Conservation (phyloP, 2,797 vertebrate genomes). For the Alosa sapidissima region DNA sequence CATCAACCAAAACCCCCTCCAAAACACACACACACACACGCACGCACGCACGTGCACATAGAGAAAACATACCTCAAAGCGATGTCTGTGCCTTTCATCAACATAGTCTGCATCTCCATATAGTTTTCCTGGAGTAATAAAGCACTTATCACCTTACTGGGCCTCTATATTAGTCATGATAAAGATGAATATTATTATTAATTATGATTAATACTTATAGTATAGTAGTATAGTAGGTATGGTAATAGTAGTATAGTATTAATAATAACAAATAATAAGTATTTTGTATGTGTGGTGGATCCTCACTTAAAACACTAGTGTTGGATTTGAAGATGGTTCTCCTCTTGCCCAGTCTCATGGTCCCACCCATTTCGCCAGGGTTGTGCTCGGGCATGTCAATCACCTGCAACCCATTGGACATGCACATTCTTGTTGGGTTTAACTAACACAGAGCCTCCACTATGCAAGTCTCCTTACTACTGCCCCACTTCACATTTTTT, state of each 20-base stretch:
- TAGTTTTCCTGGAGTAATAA: conserved; percentile 79
- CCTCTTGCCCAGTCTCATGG: conserved; percentile 93
- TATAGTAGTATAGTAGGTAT: neutral
- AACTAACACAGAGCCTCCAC: neutral
- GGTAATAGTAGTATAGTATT: neutral
- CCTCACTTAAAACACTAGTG: conserved; percentile 85
- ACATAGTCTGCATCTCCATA: conserved; percentile 85
- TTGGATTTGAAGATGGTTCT: conserved; percentile 87
- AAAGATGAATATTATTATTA: neutral
- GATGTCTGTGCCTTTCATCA: conserved; percentile 92
- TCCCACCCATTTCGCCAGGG: conserved; percentile 92
- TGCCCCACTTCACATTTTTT: neutral
- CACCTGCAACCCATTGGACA: conserved; percentile 72
- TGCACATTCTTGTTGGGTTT: neutral
- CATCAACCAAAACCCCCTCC: neutral
- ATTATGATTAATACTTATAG: neutral
- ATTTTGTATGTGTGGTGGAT: neutral
- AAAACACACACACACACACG: neutral
- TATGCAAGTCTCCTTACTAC: neutral
- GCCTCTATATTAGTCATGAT: neutral
- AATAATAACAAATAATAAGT: neutral
- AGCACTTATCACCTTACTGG: neutral
- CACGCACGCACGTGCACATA: too few species aligned
- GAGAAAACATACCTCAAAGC: conserved; percentile 83
- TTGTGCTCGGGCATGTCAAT: conserved; percentile 98